phyloP scores from a whole-genome alignment of 2,888 invertebrate species.

The Lepetodrilus schrolli region DNA sequence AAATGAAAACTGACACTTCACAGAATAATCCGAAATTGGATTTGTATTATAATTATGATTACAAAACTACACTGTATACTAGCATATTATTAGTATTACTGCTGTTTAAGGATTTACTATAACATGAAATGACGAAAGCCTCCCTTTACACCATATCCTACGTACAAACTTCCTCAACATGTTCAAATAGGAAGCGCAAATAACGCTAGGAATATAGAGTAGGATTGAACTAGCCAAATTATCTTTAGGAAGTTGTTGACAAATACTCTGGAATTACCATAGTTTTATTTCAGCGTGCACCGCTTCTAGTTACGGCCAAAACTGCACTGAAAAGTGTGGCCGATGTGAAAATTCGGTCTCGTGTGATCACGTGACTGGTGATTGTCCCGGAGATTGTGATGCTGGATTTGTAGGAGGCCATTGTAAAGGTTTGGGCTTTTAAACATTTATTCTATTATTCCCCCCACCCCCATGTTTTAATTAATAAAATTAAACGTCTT shows the following conservation, averaged over 20 bases:
- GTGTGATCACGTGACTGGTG: slow-evolving; percentile 25
- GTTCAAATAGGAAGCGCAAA: too few species aligned
- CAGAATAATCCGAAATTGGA: neutral
- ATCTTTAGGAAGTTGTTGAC: neutral
- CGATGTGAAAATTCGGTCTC: neutral
- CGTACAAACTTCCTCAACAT: too few species aligned
- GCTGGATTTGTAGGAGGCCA: neutral
- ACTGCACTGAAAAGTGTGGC: neutral
- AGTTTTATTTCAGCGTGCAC: neutral
- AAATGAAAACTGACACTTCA: neutral
- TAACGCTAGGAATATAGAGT: neutral
- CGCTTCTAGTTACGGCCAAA: neutral
- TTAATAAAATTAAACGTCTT: too few species aligned
- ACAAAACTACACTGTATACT: too few species aligned
- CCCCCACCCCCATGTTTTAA: too few species aligned
- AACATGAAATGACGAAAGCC: too few species aligned
- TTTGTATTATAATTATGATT: neutral
- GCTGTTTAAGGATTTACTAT: neutral
- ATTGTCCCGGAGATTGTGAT: neutral
- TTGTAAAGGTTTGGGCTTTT: too few species aligned
- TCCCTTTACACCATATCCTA: too few species aligned
- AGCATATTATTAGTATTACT: too few species aligned
- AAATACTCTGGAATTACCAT: neutral
- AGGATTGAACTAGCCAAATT: neutral
- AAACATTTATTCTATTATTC: too few species aligned